These are phyloP conservation scores for Morone chrysops DNA, from an alignment of 2,113 vertebrate species.

Conservation along the genomic window DNA sequence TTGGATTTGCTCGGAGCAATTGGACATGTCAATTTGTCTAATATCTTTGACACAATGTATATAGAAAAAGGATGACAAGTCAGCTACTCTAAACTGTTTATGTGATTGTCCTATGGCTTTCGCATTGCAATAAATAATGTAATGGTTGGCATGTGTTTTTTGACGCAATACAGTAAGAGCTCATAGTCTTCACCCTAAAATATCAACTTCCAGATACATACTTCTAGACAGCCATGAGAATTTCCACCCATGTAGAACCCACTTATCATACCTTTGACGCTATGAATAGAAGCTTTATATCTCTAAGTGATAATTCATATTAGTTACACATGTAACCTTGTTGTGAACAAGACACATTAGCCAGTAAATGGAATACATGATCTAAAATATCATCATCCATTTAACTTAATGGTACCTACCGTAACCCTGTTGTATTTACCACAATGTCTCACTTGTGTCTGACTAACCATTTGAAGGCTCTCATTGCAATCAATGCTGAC, in stretches of 20 bases:
- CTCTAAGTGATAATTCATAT: conserved; percentile 18
- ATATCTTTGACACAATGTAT: conserved; percentile 16
- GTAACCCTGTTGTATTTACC: conserved; percentile 2
- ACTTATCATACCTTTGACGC: too few species aligned
- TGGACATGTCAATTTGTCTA: conserved; percentile 36
- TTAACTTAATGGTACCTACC: conserved; percentile 7
- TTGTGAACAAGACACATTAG: conserved; percentile 20
- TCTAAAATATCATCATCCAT: conserved; percentile 27
- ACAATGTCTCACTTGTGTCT: conserved; percentile 1
- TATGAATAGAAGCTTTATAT: background rate
- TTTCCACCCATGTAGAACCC: too few species aligned
- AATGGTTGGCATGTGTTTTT: background rate
- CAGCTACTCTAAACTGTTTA: conserved; percentile 5
- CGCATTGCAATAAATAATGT: background rate
- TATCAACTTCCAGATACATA: too few species aligned
- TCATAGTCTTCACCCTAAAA: background rate
- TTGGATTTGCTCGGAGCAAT: conserved; percentile 54
- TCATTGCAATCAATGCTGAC: conserved; percentile 1
- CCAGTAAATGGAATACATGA: conserved; percentile 21
- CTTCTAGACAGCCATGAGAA: too few species aligned
- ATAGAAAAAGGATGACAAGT: background rate
- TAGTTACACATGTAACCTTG: conserved; percentile 8
- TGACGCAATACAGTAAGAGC: background rate
- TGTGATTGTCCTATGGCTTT: conserved; percentile 4
- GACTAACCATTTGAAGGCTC: background rate